Base-by-base conservation (phyloP, 2,797 vertebrate genomes). In the Pteronotus mesoamericanus region DNA sequence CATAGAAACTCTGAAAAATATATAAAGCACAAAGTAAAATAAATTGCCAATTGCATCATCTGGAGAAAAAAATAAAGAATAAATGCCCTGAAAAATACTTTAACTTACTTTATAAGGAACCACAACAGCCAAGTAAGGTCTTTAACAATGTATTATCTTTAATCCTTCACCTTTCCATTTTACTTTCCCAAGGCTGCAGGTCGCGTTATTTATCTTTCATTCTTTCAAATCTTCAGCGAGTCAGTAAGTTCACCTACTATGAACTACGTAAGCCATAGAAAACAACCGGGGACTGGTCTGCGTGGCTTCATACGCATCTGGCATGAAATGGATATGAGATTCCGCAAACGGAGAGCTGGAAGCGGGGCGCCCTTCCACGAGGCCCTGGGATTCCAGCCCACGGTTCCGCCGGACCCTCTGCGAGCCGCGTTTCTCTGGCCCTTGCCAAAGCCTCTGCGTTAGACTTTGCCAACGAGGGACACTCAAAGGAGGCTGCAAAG, bases 61-160 rank as follows among this genome's bases (percentile, higher is more conserved):
- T n/a, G n/a, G 42, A 16, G 1, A 3, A 8, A 51, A 34, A 87
- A 34, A n/a, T n/a, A n/a, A 11, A 77, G 10, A 29, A 21, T 26
- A 66, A 5, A 15, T 32, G 1, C 9, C 29, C n/a, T 74, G 11
- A 68, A 59, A 92, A 75, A 82, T 42, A 48, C 2, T 15, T 78
- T 42, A 39, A 75, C 6, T 55, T 61, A 71, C 39, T 29, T 89
- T 61, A 37, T 44, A 84, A 88, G 51, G 22, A 71, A 61, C 2
- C 2, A 10, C 24, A 55, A 34, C 3, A 42, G n/a, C 0, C 0
- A 0, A 85, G 84, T 77, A 69, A 78, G 18, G 7, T 19, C 51
- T 46, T 71, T 89, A 71, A 16, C 72, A 46, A 6, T 55, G 14
- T 71, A 22, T 51, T 85, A 18, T 86, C 37, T 85, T 21, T 11